These are phyloP conservation scores for Macquaria australasica DNA, from an alignment of 2,113 vertebrate species.

Conservation along the genomic window DNA sequence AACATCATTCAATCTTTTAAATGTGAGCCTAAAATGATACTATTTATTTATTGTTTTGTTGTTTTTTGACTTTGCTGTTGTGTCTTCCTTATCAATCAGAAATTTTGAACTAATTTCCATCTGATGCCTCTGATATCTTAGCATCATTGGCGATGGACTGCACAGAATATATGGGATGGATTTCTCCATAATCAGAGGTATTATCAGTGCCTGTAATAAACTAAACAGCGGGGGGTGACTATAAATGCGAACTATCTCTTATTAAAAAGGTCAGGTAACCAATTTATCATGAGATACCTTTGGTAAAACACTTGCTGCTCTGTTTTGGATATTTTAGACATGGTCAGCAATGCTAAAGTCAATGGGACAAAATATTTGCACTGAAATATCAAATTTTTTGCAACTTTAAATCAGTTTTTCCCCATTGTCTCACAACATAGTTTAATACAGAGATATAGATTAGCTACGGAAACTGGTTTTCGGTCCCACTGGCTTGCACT, in stretches of 20 bases:
- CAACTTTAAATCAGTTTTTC: background rate
- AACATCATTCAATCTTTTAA: constrained; percentile 30
- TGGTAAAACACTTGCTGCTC: constrained; percentile 18
- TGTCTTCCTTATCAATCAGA: constrained; percentile 31
- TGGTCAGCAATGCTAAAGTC: constrained; percentile 2
- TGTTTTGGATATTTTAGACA: constrained; percentile 3
- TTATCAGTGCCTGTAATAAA: constrained; percentile 70
- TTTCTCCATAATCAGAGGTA: constrained; percentile 29
- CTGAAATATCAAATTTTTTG: constrained; percentile 13
- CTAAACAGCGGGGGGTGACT: constrained; percentile 21
- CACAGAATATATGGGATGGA: constrained; percentile 11
- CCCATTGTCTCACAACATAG: background rate
- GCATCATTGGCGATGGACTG: constrained; percentile 10
- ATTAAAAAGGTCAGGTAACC: constrained; percentile 5
- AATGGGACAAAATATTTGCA: constrained; percentile 40
- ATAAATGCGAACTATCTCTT: constrained; percentile 3
- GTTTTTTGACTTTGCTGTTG: constrained; percentile 25
- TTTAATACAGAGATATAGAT: background rate
- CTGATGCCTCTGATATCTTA: constrained; percentile 5
- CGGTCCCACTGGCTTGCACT: constrained; percentile 1
- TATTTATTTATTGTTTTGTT: constrained; percentile 56
- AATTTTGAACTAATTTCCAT: constrained; percentile 23
- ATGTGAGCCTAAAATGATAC: constrained; percentile 11
- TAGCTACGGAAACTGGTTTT: background rate
- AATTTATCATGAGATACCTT: constrained; percentile 14